These are phyloP conservation scores for Dryobotodes eremita DNA, from an alignment of 2,888 invertebrate species.

Conservation along the genomic window DNA sequence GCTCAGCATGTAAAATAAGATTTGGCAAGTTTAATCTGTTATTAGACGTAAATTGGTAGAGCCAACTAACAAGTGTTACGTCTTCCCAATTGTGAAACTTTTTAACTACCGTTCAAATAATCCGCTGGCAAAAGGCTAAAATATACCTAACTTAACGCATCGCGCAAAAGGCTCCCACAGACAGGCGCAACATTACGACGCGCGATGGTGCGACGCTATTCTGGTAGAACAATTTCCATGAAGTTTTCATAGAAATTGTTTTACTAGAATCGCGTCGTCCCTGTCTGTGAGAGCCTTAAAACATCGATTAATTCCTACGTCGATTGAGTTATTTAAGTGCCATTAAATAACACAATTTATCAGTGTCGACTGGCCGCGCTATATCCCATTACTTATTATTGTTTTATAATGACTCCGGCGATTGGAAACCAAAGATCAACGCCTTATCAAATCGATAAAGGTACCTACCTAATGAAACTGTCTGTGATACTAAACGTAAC, in stretches of 20 bases:
- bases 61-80: neutral
- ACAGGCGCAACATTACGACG: too few species aligned
- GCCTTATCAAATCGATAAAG: constrained; percentile 2
- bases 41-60: neutral
- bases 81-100: neutral
- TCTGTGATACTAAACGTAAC: neutral
- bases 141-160: neutral
- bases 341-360: constrained; percentile 25
- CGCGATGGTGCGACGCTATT: too few species aligned
- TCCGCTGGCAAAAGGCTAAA: neutral
- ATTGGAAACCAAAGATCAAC: constrained; percentile 23
- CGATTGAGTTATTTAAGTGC: neutral
- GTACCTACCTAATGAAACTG: neutral
- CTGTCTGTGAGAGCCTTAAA: neutral
- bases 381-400: constrained; percentile 10
- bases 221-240: too few species aligned
- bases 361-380: constrained; percentile 6
- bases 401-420: constrained; percentile 20
- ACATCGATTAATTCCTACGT: neutral
- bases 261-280: too few species aligned
- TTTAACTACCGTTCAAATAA: neutral
- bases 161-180: neutral
- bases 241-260: too few species aligned
- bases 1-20: neutral
- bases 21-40: neutral